phyloP scores from a whole-genome alignment of 2,797 vertebrate genomes.

The Chaenodraco wilsoni region DNA sequence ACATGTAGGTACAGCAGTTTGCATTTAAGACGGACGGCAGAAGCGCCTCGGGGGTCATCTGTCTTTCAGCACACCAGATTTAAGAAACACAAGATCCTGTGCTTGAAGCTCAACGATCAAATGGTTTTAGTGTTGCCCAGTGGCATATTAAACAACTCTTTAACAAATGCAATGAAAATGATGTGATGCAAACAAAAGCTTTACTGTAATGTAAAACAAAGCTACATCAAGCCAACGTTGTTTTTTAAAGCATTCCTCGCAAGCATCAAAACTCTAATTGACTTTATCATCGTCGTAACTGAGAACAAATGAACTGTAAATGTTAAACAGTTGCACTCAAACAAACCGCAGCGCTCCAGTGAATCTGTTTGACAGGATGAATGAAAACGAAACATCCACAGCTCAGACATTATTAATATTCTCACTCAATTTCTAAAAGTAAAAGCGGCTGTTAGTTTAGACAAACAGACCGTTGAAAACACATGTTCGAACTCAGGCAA shows the following conservation, averaged over 20 bases:
- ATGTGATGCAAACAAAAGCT: constrained; percentile 23
- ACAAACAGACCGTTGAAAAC: constrained; percentile 10
- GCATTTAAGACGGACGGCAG: constrained; percentile 32
- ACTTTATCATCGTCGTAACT: constrained; percentile 41
- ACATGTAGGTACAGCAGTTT: constrained; percentile 32
- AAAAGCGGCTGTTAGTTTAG: neutral
- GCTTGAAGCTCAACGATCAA: constrained; percentile 29
- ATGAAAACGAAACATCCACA: constrained; percentile 49
- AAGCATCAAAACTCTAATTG: constrained; percentile 38
- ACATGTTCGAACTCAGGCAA: neutral
- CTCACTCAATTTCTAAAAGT: constrained; percentile 28
- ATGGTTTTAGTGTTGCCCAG: constrained; percentile 20
- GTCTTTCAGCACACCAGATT: constrained; percentile 41
- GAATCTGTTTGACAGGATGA: constrained; percentile 50
- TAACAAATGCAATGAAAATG: constrained; percentile 28
- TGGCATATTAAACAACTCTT: constrained; percentile 18
- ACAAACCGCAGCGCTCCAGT: constrained; percentile 31
- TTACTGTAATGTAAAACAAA: constrained; percentile 41
- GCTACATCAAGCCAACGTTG: constrained; percentile 34
- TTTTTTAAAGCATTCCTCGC: constrained; percentile 35
- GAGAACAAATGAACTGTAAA: constrained; percentile 61
- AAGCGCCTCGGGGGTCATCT: constrained; percentile 40
- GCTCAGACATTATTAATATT: constrained; percentile 47
- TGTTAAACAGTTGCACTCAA: constrained; percentile 32
- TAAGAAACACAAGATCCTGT: constrained; percentile 43